These are phyloP conservation scores for Orthonychiurus folsomi DNA, from an alignment of 2,888 invertebrate species.

Conservation along the genomic window DNA sequence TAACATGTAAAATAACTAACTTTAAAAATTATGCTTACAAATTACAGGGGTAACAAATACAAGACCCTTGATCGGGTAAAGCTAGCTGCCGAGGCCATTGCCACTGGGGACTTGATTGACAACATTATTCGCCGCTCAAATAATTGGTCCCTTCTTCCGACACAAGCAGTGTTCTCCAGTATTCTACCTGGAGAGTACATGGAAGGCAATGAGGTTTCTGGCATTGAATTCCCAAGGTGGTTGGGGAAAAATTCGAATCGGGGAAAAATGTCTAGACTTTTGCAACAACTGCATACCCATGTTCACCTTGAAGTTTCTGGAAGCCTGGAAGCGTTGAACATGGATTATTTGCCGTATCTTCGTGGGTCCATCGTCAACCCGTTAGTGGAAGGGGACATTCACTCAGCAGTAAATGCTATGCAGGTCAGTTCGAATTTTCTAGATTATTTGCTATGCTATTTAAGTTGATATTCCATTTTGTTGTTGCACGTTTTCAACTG, in stretches of 20 bases:
- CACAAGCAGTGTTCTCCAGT: conserved; percentile 78
- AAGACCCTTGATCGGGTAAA: conserved; percentile 62
- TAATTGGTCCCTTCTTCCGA: conserved; percentile 75
- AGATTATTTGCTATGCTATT: neutral
- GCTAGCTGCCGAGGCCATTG: conserved; percentile 74
- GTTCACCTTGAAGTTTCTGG: conserved; percentile 62
- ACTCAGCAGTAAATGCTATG: conserved; percentile 64
- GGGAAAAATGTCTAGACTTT: conserved; percentile 68
- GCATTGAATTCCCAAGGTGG: conserved; percentile 90
- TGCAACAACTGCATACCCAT: conserved; percentile 79
- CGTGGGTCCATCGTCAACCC: conserved; percentile 67
- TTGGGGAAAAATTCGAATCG: conserved; percentile 86
- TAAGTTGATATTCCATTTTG: neutral
- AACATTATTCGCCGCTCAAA: conserved; percentile 62
- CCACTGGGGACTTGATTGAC: conserved; percentile 76
- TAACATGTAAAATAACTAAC: neutral
- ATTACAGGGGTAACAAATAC: conserved; percentile 45
- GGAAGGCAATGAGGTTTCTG: conserved; percentile 66
- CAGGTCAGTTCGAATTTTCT: conserved; percentile 48
- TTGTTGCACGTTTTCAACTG: neutral
- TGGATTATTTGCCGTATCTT: conserved; percentile 79
- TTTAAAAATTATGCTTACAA: neutral
- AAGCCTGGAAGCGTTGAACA: conserved; percentile 68
- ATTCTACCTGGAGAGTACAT: conserved; percentile 81
- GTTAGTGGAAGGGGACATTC: conserved; percentile 57